Percentiles rank a stretch among this genome's conserved stretches.
These are phyloP conservation scores for Manduca sexta DNA, from an alignment of 1,140 invertebrate species.

Conservation along the genomic window DNA sequence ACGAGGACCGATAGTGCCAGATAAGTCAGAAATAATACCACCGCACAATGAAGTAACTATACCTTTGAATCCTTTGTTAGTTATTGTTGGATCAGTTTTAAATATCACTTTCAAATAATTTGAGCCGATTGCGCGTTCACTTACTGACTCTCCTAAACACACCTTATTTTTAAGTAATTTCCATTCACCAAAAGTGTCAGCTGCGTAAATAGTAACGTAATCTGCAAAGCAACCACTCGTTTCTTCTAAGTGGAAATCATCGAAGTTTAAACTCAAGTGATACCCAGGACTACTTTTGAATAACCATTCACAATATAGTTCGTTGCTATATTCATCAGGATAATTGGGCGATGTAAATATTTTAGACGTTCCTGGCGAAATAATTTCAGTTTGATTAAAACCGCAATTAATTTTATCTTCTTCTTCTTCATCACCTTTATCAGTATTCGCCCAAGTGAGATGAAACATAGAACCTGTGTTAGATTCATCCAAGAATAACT, in stretches of 20 bases:
- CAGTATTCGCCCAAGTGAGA: constrained; percentile 74
- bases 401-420: constrained; percentile 62
- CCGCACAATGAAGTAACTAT: constrained; percentile 72
- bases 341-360: constrained; percentile 84
- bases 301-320: constrained; percentile 84
- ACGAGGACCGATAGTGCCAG: constrained; percentile 49
- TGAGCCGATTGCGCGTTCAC: constrained; percentile 35
- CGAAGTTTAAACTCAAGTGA: constrained; percentile 75
- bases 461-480: constrained; percentile 75
- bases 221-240: constrained; percentile 74
- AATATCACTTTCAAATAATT: constrained; percentile 61
- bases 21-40: constrained; percentile 65
- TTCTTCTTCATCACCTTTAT: constrained; percentile 11
- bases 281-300: constrained; percentile 74
- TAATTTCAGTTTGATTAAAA: constrained; percentile 44
- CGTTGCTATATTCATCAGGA: constrained; percentile 80
- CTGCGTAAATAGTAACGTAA: constrained; percentile 74
- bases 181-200: constrained; percentile 60
- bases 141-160: constrained; percentile 70
- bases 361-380: constrained; percentile 13
- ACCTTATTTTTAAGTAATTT: constrained; percentile 60
- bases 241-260: constrained; percentile 75
- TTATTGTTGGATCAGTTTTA: constrained; percentile 45
- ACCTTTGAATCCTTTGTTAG: constrained; percentile 43
- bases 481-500: constrained; percentile 56